Base-by-base conservation (phyloP, 1,140 invertebrate species). In the Drosophila melanogaster region DNA sequence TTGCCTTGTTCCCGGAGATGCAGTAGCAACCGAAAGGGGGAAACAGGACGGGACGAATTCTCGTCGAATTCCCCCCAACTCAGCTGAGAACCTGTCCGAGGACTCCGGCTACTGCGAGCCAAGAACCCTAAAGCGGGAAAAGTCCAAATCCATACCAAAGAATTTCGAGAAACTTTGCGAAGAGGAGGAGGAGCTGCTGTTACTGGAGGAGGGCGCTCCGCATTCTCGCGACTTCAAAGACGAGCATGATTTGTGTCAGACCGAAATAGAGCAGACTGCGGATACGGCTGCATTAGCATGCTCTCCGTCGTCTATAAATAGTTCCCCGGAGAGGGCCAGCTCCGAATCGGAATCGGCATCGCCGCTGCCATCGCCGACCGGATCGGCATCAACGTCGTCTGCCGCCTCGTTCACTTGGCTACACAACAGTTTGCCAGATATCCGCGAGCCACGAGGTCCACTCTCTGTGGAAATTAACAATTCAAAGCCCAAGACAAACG, bases 81-180 rank as follows among this genome's bases (percentile, higher is more conserved):
- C 95, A 26, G 94, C 94, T 2, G 95, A 96, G 81, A 96, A 96
- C 93, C 92, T 96, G 40, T 96, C 95, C 76, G 95, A 96, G 81
- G 95, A 96, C 91, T 96, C 95, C 67, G 95, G 95, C 17, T 96
- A 96, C 92, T 95, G 95, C 62, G 95, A 95, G 76, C 93, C 94
- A 60, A 92, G 93, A 50, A 92, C 86, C 54, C 81, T 92, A 72
- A 66, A 91, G 22, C 90, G 90, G 26, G 77, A 79, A 50, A 93
- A 93, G 78, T 92, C 91, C 43, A 92, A 90, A 69, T 93, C 92
- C 47, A 92, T 93, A 61, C 90, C 92, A 60, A 85, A 90, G 74
- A 93, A 93, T 87, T 92, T 93, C 60, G 84, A 92, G 37, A 91
- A 90, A 37, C 89, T 92, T 40, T 90, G 71, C 66, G 91, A 92